Base-by-base conservation (phyloP, 1,140 invertebrate genomes). In the Psix sp. region DNA sequence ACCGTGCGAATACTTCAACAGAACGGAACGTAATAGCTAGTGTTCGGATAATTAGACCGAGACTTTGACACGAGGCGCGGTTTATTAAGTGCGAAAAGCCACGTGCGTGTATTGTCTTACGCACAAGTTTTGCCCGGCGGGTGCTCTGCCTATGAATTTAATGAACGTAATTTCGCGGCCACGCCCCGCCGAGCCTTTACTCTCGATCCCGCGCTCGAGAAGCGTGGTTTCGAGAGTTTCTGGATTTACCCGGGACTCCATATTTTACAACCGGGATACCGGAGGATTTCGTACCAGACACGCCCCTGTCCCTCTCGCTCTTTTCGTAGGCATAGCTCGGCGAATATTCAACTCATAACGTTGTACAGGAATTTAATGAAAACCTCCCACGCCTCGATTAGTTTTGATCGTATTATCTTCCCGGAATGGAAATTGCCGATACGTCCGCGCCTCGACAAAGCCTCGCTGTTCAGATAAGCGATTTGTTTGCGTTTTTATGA, bases 111-210 rank as follows among this genome's bases (percentile, higher is more conserved):
- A 81, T 82, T 80, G 80, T 82, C 76, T 80, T 75, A 75, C 59
- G 72, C 59, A 70, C 51, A 68, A 78, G 72, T 78, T 76, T 73
- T 33, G 36, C 35, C 40, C 48, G 40, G 18, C 45, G 46, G 39
- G 43, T 60, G 66, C 51, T 13, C 35, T 51, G 54, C 54, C 62
- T 65, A 75, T 78, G 76, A 79, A 82, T 83, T 83, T 83, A 82
- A 83, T 82, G 77, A 82, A 74, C 76, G 81, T 80, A 80, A 81
- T 83, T 83, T 80, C 65, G 52, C 57, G 75, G 72, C 79, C 81
- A 79, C 81, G 77, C 75, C 76, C 74, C 46, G 66, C 24, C 56
- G 65, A 65, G 59, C 65, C 48, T 74, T 62, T 57, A 67, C 67
- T 63, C 66, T 46, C 20, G 52, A 62, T 26, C 67, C 54, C 48